phyloP scores from a whole-genome alignment of 2,797 vertebrate genomes.

The Phataginus tetradactyla region DNA sequence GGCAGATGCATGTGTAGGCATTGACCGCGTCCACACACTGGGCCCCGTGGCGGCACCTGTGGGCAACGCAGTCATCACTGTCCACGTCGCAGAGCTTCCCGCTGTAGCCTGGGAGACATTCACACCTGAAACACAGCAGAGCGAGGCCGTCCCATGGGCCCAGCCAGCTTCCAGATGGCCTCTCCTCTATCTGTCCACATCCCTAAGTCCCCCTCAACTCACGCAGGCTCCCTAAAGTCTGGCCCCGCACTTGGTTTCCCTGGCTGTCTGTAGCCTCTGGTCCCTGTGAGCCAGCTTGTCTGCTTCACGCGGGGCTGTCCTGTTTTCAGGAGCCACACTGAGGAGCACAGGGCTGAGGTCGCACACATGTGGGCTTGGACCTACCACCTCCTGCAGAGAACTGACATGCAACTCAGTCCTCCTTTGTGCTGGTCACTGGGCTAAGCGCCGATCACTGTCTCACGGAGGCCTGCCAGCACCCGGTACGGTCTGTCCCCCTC shows the following conservation, averaged over 20 bases:
- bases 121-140: constrained; percentile 89
- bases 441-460: background rate
- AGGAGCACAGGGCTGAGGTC: background rate
- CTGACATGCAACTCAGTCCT: background rate
- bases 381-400: background rate
- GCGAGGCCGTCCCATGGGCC: background rate
- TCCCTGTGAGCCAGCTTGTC: background rate
- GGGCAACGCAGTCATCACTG: constrained; percentile 93
- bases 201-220: background rate
- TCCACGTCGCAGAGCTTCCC: constrained; percentile 94
- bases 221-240: fast-evolving
- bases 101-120: constrained; percentile 94
- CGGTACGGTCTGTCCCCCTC: background rate
- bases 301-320: background rate
- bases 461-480: background rate
- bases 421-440: background rate
- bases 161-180: fast-evolving
- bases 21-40: constrained; percentile 94
- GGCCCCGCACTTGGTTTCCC: background rate
- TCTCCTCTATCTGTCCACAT: background rate
- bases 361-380: background rate
- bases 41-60: constrained; percentile 95
- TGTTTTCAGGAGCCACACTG: background rate
- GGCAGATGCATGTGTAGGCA: constrained; percentile 95
- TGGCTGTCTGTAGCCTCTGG: background rate